Evolutionary conservation across 2,888 invertebrate species (phyloP).

Genomic region (Drosophila lutescens): DNA sequence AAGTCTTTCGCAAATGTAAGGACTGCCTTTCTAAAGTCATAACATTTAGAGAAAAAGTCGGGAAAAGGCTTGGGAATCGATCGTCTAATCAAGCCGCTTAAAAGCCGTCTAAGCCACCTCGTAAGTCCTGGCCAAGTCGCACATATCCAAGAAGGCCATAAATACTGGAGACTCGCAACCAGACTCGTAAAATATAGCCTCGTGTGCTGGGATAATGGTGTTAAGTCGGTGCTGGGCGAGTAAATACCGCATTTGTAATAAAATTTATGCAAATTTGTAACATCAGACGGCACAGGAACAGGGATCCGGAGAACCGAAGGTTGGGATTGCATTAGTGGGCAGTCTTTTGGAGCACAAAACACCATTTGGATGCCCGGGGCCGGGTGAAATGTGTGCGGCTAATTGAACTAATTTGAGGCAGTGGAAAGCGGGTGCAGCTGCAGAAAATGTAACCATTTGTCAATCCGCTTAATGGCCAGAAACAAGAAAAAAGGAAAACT

Average conservation of each 20-base stretch:
- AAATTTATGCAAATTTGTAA: conserved; percentile 56
- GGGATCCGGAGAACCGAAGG: conserved; percentile 1
- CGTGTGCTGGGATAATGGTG: conserved; percentile 59
- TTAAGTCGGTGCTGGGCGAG: conserved; percentile 63
- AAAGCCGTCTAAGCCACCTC: conserved; percentile 22
- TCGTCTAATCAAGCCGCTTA: not conserved
- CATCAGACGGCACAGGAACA: conserved; percentile 15
- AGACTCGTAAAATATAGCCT: conserved; percentile 44
- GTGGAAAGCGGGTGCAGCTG: conserved; percentile 41
- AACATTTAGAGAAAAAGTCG: not conserved
- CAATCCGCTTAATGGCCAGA: conserved; percentile 39
- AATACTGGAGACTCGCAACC: conserved; percentile 38
- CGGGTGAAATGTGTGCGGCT: conserved; percentile 42
- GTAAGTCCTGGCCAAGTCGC: conserved; percentile 40
- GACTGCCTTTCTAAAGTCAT: conserved; percentile 26
- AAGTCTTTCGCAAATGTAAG: not conserved
- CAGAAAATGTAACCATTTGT: conserved; percentile 46
- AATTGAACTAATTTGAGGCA: conserved; percentile 44
- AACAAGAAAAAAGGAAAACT: not conserved
- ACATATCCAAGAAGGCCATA: conserved; percentile 19
- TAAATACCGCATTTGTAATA: conserved; percentile 52
- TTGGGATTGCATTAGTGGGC: conserved; percentile 22
- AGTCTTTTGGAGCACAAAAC: conserved; percentile 23
- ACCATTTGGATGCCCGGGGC: conserved; percentile 11
- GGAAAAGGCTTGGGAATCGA: not conserved